Percentiles rank a stretch among this genome's conserved stretches.
Conservation (phyloP, 2,113 vertebrate species). For the Gasterosteus nipponicus region DNA sequence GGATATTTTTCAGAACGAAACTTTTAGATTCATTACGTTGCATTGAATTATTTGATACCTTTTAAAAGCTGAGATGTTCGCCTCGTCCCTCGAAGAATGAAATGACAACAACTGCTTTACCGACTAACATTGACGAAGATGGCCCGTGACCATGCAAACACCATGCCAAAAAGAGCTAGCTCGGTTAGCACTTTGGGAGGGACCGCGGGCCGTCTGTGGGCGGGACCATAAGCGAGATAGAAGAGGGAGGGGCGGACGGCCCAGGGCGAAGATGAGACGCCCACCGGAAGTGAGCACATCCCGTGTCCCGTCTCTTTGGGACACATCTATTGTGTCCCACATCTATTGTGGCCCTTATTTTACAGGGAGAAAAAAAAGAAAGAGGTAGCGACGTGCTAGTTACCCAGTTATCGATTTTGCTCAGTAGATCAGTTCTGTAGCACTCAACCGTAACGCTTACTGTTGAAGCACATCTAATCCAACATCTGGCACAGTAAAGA, state of each 20-base stretch:
- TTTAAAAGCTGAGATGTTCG: neutral
- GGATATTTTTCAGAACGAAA: neutral
- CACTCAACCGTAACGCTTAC: no score
- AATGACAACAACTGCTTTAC: constrained; percentile 33
- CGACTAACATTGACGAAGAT: neutral
- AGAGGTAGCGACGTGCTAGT: neutral
- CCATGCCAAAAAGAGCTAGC: constrained; percentile 6
- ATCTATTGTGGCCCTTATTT: neutral
- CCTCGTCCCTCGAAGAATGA: constrained; percentile 13
- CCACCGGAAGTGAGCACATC: no score
- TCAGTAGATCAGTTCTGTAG: neutral
- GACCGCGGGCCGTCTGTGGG: neutral
- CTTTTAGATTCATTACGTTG: fast-evolving
- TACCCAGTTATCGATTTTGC: neutral
- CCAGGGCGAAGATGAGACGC: neutral
- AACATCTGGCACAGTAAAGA: no score
- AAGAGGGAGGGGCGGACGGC: neutral
- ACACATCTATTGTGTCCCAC: neutral
- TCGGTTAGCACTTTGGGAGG: neutral
- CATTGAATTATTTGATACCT: constrained; percentile 21
- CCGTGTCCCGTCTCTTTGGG: no score
- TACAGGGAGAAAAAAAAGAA: neutral
- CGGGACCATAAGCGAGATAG: neutral
- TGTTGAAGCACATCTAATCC: no score
- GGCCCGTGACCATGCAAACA: constrained; percentile 1